Evolutionary conservation across 2,888 invertebrate genomes (phyloP).

Genomic region (Tipula unca): DNA sequence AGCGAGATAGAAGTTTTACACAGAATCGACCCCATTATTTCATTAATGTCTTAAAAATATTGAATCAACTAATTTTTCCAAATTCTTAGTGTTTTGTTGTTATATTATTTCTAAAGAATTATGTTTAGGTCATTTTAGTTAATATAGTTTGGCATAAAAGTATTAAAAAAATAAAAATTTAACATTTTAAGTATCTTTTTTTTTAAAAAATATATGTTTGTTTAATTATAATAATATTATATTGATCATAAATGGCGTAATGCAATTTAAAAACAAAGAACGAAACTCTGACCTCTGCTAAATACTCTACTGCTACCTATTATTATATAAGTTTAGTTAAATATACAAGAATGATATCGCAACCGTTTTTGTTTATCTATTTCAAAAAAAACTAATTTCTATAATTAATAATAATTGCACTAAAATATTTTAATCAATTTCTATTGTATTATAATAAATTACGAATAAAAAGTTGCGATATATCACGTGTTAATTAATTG

Average conservation of each 20-base stretch:
- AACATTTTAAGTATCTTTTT: neutral
- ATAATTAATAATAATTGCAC: neutral
- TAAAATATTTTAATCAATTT: neutral
- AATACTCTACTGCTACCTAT: neutral
- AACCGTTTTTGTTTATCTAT: neutral
- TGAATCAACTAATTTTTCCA: too few species aligned
- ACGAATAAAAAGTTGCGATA: neutral
- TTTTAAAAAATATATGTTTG: neutral
- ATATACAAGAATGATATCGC: neutral
- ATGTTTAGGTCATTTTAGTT: neutral
- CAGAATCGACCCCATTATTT: too few species aligned
- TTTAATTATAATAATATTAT: neutral
- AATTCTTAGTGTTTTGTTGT: too few species aligned
- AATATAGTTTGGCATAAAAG: neutral
- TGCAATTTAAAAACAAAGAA: neutral
- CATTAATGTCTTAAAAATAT: too few species aligned
- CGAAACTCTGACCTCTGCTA: neutral
- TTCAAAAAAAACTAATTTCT: neutral
- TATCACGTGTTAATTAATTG: neutral
- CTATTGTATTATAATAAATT: neutral
- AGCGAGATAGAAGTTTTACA: too few species aligned
- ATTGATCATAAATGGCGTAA: neutral
- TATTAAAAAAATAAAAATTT: neutral
- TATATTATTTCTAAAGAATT: neutral
- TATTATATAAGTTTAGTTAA: neutral